These are phyloP conservation scores for Tetrax tetrax DNA, from an alignment of 2,113 vertebrate species.

Conservation along the genomic window DNA sequence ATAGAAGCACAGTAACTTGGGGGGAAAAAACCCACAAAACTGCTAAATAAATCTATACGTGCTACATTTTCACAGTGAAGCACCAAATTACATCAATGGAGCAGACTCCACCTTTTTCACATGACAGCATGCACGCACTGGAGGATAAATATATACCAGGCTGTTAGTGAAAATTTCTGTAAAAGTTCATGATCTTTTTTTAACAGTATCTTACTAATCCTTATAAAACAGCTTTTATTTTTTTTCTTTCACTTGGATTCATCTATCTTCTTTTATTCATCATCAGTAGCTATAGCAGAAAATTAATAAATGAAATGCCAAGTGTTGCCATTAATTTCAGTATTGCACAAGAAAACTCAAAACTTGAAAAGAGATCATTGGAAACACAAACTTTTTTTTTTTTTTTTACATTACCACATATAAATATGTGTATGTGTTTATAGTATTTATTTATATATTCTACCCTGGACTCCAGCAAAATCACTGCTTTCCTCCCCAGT, in stretches of 20 bases:
- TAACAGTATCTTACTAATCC: not conserved
- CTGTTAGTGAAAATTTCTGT: not conserved
- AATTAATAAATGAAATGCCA: not conserved
- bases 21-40: not conserved
- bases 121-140: not conserved
- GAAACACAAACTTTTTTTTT: not conserved
- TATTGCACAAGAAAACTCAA: not conserved
- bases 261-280: not conserved
- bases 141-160: not conserved
- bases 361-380: not conserved
- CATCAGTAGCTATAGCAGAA: not conserved
- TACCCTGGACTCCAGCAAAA: not conserved
- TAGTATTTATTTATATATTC: not conserved
- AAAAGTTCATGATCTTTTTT: accelerated
- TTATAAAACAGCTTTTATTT: not conserved
- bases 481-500: not conserved
- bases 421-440: not conserved
- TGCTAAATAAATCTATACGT: not conserved
- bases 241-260: not conserved
- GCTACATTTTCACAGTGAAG: not conserved
- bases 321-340: not conserved
- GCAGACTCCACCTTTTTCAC: not conserved
- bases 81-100: not conserved
- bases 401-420: not conserved
- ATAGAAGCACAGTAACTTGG: not conserved